Base-by-base conservation (phyloP, 2,888 invertebrate genomes). In the Cosmia trapezina region DNA sequence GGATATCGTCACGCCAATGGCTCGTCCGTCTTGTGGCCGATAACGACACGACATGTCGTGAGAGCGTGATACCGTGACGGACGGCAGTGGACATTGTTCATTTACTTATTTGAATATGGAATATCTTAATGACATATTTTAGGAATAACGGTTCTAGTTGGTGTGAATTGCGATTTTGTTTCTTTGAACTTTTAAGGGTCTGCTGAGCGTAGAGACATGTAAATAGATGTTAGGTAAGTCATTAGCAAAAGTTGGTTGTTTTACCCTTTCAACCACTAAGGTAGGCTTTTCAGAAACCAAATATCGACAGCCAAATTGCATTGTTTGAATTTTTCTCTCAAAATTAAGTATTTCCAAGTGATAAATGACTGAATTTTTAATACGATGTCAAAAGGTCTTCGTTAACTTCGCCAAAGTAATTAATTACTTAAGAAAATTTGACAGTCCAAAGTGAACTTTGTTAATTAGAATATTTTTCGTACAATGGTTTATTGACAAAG, bases 1-100 rank as follows among this genome's bases (percentile, higher is more conserved):
- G 88, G 87, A 86, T 85, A 86, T 85, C 79, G 87, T 88, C 89
- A 87, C 86, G 89, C 78, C 79, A 87, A 78, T 70, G 70, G 78
- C 65, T 85, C 88, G 86, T 88, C 73, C 70, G 66, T 86, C 82
- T 79, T 78, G 63, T 53, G 63, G 62, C 51, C 70, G 79, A 82
- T 85, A 78, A 70, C 78, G 70, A 64, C 62, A 83, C 76, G 81
- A 78, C 75, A 60, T 67, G 59, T 71, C 63, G 53, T 54, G 71
- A 54, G 33, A 6, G 45, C 63, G 63, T 37, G 63, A 70, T 53
- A 12, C 43, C 71, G 69, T 75, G 83, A 76, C 84, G 80, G 56
- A 60, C 56, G 62, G 66, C 78, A 78, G 76, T 85, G 87, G 84
- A 77, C 73, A 83, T 81, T 66, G 64, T 65, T 62, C 41, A 67